A percentile compares a stretch with the other conserved stretches of the same genome.
Conservation (phyloP, 2,797 vertebrate genomes). For the Tapirus indicus region DNA sequence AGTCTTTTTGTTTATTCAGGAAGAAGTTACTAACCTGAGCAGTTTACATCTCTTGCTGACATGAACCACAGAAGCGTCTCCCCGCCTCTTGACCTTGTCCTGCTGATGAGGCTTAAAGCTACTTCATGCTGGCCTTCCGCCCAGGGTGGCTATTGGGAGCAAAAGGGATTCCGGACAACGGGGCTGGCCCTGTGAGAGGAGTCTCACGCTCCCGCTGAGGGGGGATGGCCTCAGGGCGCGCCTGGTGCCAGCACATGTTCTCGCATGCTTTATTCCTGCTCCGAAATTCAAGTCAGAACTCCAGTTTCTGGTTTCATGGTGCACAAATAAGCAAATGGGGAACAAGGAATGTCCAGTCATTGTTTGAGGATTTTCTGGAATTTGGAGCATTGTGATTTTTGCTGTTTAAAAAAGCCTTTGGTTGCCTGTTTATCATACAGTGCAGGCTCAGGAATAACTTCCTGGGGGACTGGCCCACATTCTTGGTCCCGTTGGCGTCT, state of each 20-base stretch:
- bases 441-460: conserved; percentile 88
- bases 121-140: neutral
- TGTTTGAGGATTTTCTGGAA: conserved; percentile 88
- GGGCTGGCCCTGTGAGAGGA: fast-evolving
- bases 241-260: fast-evolving
- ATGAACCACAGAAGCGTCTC: neutral
- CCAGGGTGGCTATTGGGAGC: neutral
- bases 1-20: neutral
- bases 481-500: conserved; percentile 87
- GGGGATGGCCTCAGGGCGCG: fast-evolving
- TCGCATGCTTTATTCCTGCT: neutral
- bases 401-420: conserved; percentile 84
- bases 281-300: neutral
- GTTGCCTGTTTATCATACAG: conserved; percentile 87
- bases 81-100: neutral
- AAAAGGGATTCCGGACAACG: neutral
- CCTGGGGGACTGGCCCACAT: conserved; percentile 85
- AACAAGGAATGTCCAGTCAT: conserved; percentile 83
- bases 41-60: neutral
- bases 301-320: conserved; percentile 66
- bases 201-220: fast-evolving
- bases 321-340: conserved; percentile 77
- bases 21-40: neutral
- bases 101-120: neutral
- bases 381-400: conserved; percentile 87